Conservation (phyloP, 2,113 vertebrate species). For the Onychorhynchus coronatus region DNA sequence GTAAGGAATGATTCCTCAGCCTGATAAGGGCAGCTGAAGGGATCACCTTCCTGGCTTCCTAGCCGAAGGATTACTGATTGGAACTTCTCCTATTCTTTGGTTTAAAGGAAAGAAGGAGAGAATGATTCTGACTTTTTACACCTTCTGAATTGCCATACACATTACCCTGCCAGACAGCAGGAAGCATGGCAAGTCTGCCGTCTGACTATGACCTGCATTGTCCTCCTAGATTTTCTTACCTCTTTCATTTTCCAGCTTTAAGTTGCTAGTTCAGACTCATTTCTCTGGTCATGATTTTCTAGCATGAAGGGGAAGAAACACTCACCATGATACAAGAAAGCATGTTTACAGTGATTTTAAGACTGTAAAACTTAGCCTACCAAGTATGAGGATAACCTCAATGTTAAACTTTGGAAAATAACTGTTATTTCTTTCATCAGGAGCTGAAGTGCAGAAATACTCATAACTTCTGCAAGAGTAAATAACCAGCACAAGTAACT, state of each 20-base stretch:
- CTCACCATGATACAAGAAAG: background rate
- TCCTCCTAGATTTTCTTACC: background rate
- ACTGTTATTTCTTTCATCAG: background rate
- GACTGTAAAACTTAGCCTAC: background rate
- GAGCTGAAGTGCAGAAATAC: background rate
- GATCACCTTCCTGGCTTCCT: background rate
- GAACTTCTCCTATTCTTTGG: background rate
- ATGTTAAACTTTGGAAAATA: background rate
- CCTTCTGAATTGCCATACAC: accelerated
- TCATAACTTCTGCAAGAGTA: slow-evolving; percentile 17
- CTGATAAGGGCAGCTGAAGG: background rate
- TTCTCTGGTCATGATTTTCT: background rate
- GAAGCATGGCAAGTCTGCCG: background rate
- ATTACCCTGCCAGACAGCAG: background rate
- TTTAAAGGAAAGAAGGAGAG: background rate
- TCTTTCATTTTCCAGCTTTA: background rate
- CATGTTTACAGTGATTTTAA: background rate
- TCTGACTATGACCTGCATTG: background rate
- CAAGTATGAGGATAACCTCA: background rate
- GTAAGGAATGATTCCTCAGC: background rate
- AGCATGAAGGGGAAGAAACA: background rate
- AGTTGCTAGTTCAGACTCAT: background rate
- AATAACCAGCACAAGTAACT: background rate
- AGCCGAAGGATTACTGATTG: background rate
- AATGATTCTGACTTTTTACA: background rate